Conservation (phyloP, 2,888 invertebrate genomes). For the Aproaerema taeniolella region DNA sequence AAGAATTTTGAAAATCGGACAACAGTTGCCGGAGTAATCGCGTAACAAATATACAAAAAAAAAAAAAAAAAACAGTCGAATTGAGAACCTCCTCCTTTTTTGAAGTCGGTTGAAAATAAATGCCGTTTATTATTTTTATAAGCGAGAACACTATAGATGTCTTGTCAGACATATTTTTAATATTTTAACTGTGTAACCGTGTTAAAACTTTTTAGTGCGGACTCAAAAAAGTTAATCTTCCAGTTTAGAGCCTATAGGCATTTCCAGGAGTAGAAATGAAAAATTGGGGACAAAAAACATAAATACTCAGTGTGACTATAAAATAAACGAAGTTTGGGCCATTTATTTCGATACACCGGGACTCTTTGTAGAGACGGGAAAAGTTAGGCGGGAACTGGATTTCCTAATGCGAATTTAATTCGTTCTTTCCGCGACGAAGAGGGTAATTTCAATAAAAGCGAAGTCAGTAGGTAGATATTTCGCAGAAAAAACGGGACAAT, state of each 20-base stretch:
- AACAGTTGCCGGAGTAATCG: no score
- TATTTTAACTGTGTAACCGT: no score
- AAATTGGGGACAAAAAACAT: conserved; percentile 62
- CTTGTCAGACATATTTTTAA: no score
- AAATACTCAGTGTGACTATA: conserved; percentile 72
- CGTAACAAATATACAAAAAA: no score
- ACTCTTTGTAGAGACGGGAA: conserved; percentile 65
- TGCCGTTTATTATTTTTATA: no score
- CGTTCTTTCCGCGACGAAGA: conserved; percentile 66
- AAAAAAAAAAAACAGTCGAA: no score
- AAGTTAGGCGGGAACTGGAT: conserved; percentile 72
- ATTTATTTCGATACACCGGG: conserved; percentile 75
- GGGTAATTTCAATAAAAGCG: conserved; percentile 70
- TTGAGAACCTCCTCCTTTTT: no score
- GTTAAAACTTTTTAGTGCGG: no score
- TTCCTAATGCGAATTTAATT: conserved; percentile 77
- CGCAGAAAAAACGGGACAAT: conserved; percentile 30
- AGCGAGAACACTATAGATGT: no score
- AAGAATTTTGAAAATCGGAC: no score
- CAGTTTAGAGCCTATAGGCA: conserved; percentile 15
- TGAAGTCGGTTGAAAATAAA: no score
- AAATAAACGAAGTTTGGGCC: conserved; percentile 73
- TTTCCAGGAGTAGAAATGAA: conserved; percentile 55
- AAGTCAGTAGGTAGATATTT: conserved; percentile 52
- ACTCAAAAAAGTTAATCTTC: background rate